Percentiles rank a stretch among this genome's conserved stretches.
These are phyloP conservation scores for Alosa sapidissima DNA, from an alignment of 2,797 vertebrate genomes.

Conservation along the genomic window DNA sequence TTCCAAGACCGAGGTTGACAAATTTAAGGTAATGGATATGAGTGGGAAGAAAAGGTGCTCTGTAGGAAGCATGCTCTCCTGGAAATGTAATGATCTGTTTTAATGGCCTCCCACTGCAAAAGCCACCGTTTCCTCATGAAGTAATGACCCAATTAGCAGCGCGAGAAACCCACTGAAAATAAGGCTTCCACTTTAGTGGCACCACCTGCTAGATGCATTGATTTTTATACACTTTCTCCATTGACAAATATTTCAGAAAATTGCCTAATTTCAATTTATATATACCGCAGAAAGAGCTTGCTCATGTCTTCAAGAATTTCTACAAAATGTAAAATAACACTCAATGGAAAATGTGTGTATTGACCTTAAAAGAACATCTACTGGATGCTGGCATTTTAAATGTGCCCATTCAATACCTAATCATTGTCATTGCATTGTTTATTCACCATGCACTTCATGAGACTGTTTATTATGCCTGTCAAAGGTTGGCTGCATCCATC, in stretches of 20 bases:
- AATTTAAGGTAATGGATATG: conserved; percentile 90
- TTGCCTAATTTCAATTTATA: not conserved
- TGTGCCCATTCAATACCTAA: conserved; percentile 76
- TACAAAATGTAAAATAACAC: not conserved
- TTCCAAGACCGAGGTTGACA: conserved; percentile 98
- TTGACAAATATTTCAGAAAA: not conserved
- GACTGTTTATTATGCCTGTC: conserved; percentile 27
- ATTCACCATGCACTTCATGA: conserved; percentile 48
- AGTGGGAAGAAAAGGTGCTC: not conserved
- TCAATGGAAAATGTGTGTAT: not conserved
- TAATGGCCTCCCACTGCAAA: conserved; percentile 12
- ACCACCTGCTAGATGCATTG: not conserved
- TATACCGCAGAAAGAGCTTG: not conserved
- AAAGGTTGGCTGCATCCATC: conserved; percentile 36
- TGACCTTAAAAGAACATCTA: not conserved
- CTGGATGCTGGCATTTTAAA: conserved; percentile 59
- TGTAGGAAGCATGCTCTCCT: not conserved
- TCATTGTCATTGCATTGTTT: conserved; percentile 75
- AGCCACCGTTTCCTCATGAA: not conserved
- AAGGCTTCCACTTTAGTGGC: not conserved
- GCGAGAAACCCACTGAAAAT: not conserved
- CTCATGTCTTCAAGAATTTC: not conserved
- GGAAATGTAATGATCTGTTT: conserved; percentile 12
- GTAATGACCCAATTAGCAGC: conserved; percentile 4
- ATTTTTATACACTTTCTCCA: not conserved